Evolutionary conservation across 2,797 vertebrate species (phyloP), one percentile per base, ranked within the genome.

Genomic region (Iguana delicatissima): DNA sequence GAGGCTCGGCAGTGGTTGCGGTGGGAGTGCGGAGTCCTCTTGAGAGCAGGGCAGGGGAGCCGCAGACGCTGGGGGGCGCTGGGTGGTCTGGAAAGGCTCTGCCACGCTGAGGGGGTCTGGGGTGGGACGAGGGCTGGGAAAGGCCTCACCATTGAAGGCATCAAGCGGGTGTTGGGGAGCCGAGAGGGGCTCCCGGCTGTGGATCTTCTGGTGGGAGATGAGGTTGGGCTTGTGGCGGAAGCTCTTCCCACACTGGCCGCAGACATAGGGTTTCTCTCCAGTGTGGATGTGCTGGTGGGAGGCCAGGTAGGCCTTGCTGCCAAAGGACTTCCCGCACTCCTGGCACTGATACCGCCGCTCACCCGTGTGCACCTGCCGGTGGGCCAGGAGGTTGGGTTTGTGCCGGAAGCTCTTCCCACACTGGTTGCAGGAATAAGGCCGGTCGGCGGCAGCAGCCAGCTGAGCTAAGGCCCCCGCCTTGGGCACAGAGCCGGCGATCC

Each of bases 171-270:
- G 93, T 4, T 74, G 92, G 1, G 91, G 89, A 29, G 29, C 67
- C 3, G 67, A 32, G 1, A 91, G 85, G 6, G 89, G 89, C 52
- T 94, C 93, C 3, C 97, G 97, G 0, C 96, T 97, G 90, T 98
- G 97, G 92, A 97, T 97, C 0, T 97, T 90, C 52, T 97, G 97
- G 95, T 98, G 98, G 3, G 97, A 97, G 46, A 97, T 97, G 86
- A 98, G 92, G 93, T 98, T 98, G 93, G 97, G 97, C 87, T 97
- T 97, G 93, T 98, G 97, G n/a, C 97, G 95, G 93, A 98, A 98
- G 95, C 97, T 97, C 93, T 97, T 97, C 10, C 97, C 97, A 0
- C 97, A 98, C 95, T 97, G 97, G 24, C 95, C 95, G 73, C 98
- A 98, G 64, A 97, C 95, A 20, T 97, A 97, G 0, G 97, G 97